Percentiles rank a stretch among this genome's conserved stretches.
Evolutionary conservation across 2,888 invertebrate genomes (phyloP).

Genomic region (Meteorus colon): DNA sequence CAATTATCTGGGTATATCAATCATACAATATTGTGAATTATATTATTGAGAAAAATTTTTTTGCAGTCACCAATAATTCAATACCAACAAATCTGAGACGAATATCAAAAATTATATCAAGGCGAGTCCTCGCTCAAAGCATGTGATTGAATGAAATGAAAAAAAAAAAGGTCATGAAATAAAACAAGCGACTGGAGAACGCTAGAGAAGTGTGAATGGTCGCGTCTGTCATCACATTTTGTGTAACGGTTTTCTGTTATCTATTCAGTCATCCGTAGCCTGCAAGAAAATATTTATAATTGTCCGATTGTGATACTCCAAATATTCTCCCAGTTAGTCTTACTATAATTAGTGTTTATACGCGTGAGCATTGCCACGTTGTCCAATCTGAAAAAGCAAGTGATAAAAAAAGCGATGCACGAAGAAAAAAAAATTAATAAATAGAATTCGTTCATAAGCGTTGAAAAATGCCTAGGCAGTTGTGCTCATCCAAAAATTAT

Average conservation of each 20-base stretch:
- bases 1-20: background rate
- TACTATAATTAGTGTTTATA: background rate
- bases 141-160: background rate
- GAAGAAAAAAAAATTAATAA: conserved; percentile 19
- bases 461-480: conserved; percentile 14
- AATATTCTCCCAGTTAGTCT: background rate
- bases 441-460: conserved; percentile 1
- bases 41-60: too few species aligned
- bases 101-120: background rate
- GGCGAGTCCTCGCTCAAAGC: background rate
- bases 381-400: conserved; percentile 24
- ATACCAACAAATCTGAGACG: background rate
- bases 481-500: conserved; percentile 15
- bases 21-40: too few species aligned
- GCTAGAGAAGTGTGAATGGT: background rate
- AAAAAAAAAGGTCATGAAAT: background rate
- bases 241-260: background rate
- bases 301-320: background rate
- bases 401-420: conserved; percentile 17
- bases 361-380: background rate
- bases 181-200: conserved; percentile 19
- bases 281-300: conserved; percentile 9
- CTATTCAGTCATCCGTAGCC: conserved; percentile 3
- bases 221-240: background rate
- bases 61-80: background rate